Conservation (phyloP, 2,888 invertebrate species). For the Cosmia pyralina region DNA sequence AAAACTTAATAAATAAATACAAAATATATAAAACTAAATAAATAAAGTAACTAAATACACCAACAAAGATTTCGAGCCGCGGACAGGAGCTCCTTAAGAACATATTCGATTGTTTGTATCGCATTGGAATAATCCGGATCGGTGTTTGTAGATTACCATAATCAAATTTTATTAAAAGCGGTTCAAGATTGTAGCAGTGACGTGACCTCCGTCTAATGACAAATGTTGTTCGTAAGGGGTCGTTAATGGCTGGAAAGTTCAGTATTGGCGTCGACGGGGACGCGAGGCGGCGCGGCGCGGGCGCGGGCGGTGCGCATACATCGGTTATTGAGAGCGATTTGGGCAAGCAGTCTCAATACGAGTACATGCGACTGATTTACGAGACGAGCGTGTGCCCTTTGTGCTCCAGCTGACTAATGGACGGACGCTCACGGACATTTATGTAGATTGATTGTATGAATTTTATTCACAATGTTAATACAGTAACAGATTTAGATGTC, state of each 20-base stretch:
- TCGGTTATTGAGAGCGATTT: conserved; percentile 87
- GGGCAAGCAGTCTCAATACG: conserved; percentile 87
- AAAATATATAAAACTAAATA: too few relatives aligned
- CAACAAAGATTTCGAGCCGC: too few relatives aligned
- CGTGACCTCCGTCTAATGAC: conserved; percentile 79
- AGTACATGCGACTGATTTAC: conserved; percentile 89
- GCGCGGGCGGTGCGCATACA: conserved; percentile 71
- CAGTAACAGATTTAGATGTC: conserved; percentile 91
- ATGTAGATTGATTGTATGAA: conserved; percentile 91
- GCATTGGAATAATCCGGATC: conserved; percentile 14
- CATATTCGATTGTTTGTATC: conserved; percentile 6
- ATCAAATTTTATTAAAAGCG: conserved; percentile 45
- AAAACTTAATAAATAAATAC: too few relatives aligned
- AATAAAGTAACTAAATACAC: too few relatives aligned
- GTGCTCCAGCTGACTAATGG: conserved; percentile 89
- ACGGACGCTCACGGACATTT: conserved; percentile 90
- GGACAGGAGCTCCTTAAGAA: background rate
- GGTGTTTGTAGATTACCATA: conserved; percentile 20
- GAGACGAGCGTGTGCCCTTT: conserved; percentile 90
- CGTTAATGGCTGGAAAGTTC: conserved; percentile 86
- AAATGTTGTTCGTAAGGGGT: conserved; percentile 84
- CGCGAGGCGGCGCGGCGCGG: conserved; percentile 59
- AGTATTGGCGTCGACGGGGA: conserved; percentile 66
- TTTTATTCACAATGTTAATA: conserved; percentile 91
- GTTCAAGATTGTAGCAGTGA: conserved; percentile 57